Evolutionary conservation across 2,113 vertebrate genomes (phyloP).

Genomic region (Ceratotherium simum): DNA sequence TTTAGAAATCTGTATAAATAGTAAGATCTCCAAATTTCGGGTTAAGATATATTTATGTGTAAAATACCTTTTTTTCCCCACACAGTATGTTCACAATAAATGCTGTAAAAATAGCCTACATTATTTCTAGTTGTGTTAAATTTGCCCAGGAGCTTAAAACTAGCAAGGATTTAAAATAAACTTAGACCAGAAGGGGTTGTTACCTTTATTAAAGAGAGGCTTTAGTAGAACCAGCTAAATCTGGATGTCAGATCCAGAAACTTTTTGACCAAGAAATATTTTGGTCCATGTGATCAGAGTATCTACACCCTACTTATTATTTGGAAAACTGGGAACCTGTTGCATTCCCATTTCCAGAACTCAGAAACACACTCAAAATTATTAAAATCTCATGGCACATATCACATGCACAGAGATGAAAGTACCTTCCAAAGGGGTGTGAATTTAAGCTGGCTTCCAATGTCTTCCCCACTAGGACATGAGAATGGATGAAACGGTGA

Average conservation of each 20-base stretch:
- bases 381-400: neutral
- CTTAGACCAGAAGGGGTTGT: neutral
- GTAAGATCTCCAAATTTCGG: slow-evolving; percentile 10
- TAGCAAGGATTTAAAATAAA: neutral
- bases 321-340: neutral
- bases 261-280: neutral
- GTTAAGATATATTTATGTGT: neutral
- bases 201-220: neutral
- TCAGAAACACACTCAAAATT: neutral
- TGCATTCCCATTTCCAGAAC: neutral
- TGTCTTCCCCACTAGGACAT: neutral
- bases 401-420: neutral
- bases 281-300: neutral
- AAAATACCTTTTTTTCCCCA: neutral
- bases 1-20: slow-evolving; percentile 22
- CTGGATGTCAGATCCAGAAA: neutral
- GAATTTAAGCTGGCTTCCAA: neutral
- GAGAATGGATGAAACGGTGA: neutral
- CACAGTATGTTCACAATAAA: neutral
- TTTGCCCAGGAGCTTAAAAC: slow-evolving; percentile 5
- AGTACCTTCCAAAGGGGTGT: neutral
- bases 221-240: slow-evolving; percentile 1
- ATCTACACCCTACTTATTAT: neutral
- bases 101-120: neutral
- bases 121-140: neutral